Conservation (phyloP, 2,113 vertebrate species). For the Donacobius atricapilla region DNA sequence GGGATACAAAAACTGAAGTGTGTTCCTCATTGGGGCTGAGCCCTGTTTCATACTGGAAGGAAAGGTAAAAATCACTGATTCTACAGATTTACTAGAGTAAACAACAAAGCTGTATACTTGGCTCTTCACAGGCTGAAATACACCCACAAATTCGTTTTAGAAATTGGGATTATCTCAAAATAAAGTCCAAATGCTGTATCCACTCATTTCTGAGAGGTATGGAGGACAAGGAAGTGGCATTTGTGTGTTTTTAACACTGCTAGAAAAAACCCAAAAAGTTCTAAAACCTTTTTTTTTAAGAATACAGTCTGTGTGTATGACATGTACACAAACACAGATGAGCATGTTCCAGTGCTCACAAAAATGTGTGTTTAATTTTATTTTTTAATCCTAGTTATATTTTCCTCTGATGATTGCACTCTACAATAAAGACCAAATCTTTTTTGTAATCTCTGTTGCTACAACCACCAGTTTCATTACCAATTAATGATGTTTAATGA, state of each 20-base stretch:
- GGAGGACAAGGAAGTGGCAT: not conserved
- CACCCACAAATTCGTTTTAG: not conserved
- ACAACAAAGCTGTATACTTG: not conserved
- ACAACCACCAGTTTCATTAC: conserved; percentile 56
- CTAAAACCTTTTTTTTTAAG: not conserved
- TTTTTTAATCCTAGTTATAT: not conserved
- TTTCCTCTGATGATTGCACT: not conserved
- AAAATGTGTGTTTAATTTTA: not conserved
- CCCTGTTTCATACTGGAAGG: not conserved
- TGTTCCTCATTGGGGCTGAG: not conserved
- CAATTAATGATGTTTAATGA: conserved; percentile 67
- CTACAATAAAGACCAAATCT: not conserved
- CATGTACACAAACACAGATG: not conserved
- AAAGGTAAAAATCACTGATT: not conserved
- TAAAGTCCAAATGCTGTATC: not conserved
- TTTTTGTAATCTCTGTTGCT: conserved; percentile 6
- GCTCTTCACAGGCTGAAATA: not conserved
- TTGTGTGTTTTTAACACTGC: not conserved
- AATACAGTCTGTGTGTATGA: not conserved
- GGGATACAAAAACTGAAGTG: not conserved
- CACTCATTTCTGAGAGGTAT: not conserved
- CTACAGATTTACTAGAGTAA: not conserved
- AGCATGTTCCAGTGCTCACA: not conserved
- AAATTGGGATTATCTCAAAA: not conserved
- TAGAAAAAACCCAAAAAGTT: not conserved